Percentiles rank a stretch among this genome's conserved stretches.
phyloP scores from a whole-genome alignment of 2,113 vertebrate genomes.

The Synchiropus splendidus region DNA sequence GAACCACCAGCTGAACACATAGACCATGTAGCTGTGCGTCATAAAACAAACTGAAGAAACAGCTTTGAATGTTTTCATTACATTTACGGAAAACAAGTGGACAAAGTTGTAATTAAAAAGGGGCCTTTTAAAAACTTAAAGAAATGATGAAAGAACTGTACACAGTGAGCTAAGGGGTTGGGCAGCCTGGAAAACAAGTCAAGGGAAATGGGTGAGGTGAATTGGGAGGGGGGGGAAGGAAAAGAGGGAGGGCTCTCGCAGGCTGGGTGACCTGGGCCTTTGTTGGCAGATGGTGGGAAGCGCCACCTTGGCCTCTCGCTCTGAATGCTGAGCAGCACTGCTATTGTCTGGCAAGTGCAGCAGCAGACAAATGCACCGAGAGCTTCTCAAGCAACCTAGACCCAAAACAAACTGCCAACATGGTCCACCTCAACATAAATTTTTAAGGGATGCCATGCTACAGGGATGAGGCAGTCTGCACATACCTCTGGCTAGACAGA shows the following conservation, averaged over 20 bases:
- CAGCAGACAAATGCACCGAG: conserved; percentile 58
- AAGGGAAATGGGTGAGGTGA: conserved; percentile 26
- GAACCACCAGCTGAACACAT: conserved; percentile 20
- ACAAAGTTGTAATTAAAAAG: conserved; percentile 2
- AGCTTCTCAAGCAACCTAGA: conserved; percentile 64
- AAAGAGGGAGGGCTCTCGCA: conserved; percentile 33
- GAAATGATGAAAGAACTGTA: conserved; percentile 9
- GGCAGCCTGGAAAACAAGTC: neutral
- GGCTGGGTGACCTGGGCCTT: conserved; percentile 64
- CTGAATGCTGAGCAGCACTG: conserved; percentile 69
- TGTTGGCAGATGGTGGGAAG: conserved; percentile 72
- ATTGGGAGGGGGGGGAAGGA: conserved; percentile 30
- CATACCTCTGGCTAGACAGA: conserved; percentile 31
- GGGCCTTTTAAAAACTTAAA: conserved; percentile 7
- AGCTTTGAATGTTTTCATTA: too few relatives aligned
- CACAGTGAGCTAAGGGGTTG: conserved; percentile 5
- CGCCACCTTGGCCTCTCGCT: conserved; percentile 60
- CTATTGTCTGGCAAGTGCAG: conserved; percentile 66
- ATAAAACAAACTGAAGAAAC: neutral
- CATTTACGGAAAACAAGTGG: too few relatives aligned
- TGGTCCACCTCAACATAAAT: conserved; percentile 13
- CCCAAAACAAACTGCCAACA: conserved; percentile 34
- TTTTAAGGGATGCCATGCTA: too few relatives aligned
- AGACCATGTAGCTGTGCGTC: conserved; percentile 1
- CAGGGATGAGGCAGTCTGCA: conserved; percentile 2